Conservation (phyloP, 2,113 vertebrate genomes). For the Montifringilla adamsi region DNA sequence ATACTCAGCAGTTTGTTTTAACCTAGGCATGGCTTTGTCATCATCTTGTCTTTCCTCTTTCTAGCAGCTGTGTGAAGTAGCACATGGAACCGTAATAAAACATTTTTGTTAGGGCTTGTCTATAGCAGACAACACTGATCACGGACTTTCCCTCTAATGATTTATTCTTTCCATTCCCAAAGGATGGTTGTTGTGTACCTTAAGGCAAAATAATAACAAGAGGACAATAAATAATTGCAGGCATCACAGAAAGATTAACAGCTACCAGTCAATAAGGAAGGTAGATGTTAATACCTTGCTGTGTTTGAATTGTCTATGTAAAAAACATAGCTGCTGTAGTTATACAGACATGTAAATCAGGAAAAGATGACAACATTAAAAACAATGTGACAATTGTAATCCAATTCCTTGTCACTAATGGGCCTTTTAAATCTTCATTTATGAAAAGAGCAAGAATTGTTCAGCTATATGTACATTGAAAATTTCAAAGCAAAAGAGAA, state of each 20-base stretch:
- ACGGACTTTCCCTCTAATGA: not conserved
- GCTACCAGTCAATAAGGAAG: not conserved
- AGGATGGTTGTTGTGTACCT: not conserved
- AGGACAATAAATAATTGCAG: not conserved
- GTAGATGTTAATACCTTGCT: not conserved
- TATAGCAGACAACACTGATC: not conserved
- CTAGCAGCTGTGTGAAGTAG: not conserved
- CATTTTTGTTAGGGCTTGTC: not conserved
- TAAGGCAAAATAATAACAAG: not conserved
- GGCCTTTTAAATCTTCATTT: not conserved
- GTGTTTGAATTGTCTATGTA: not conserved
- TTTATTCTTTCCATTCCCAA: not conserved
- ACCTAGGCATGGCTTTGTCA: not conserved
- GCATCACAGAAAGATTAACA: not conserved
- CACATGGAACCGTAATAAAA: not conserved
- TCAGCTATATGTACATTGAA: not conserved
- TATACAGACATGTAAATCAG: not conserved
- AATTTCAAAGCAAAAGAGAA: not conserved
- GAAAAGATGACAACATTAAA: not conserved
- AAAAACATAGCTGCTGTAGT: not conserved
- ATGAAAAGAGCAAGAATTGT: not conserved
- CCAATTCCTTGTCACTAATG: not conserved
- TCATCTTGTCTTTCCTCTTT: not conserved
- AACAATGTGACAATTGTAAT: not conserved
- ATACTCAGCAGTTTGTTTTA: not conserved